These are phyloP conservation scores for Polymixis flavicincta DNA, from an alignment of 2,888 invertebrate genomes.

Conservation along the genomic window DNA sequence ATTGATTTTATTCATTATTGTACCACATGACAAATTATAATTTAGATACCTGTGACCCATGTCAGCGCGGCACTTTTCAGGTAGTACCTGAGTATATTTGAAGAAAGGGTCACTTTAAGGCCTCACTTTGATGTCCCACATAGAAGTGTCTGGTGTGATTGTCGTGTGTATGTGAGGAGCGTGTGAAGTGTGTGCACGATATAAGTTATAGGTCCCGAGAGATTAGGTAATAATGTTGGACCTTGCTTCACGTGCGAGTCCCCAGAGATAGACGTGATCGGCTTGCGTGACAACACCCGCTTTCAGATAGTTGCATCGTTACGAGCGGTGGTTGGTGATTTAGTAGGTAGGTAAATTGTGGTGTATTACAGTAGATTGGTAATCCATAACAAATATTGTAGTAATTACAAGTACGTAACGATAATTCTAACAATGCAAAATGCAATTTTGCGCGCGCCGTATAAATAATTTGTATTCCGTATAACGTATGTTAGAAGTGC, in stretches of 20 bases:
- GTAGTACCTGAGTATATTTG: neutral
- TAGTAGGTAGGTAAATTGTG: neutral
- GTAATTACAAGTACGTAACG: no score
- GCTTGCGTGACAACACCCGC: constrained; percentile 37
- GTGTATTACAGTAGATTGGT: no score
- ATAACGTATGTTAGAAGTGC: no score
- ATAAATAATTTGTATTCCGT: no score
- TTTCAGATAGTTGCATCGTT: no score
- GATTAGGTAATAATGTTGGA: constrained; percentile 58
- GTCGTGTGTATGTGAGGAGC: constrained; percentile 7
- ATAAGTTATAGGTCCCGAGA: constrained; percentile 44
- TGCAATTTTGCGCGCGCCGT: no score
- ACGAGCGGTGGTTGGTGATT: neutral
- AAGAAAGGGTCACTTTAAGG: neutral
- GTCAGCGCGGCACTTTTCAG: neutral
- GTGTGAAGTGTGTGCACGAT: constrained; percentile 10
- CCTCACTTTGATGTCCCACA: neutral
- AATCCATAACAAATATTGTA: neutral
- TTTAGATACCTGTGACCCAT: neutral
- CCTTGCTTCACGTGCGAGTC: constrained; percentile 50
- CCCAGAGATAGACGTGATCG: constrained; percentile 55
- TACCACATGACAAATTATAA: neutral
- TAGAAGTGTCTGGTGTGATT: neutral
- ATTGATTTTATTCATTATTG: neutral
- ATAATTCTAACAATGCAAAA: no score